Conservation (phyloP, 2,113 vertebrate genomes). For the Catharus fuscescens region DNA sequence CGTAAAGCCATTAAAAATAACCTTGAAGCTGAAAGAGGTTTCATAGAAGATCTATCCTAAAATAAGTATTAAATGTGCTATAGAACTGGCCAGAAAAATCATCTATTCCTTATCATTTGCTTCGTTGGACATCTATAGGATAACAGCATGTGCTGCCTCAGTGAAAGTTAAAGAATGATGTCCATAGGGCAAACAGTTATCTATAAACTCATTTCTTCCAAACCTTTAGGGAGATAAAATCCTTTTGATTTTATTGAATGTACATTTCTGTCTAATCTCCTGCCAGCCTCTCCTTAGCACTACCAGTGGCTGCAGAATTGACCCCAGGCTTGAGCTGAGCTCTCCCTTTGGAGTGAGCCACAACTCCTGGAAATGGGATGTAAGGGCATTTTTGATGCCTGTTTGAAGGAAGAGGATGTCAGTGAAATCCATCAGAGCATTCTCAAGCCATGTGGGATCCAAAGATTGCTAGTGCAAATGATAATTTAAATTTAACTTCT, state of each 20-base stretch:
- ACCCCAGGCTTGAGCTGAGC: slow-evolving; percentile 64
- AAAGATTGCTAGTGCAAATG: not conserved
- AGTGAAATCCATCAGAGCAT: slow-evolving; percentile 44
- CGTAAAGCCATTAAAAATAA: slow-evolving; percentile 55
- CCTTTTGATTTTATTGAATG: slow-evolving; percentile 67
- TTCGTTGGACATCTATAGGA: not conserved
- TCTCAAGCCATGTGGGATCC: slow-evolving; percentile 41
- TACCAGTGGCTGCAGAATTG: slow-evolving; percentile 64
- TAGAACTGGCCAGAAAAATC: not conserved
- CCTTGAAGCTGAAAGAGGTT: slow-evolving; percentile 26
- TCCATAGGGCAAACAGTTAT: slow-evolving; percentile 55
- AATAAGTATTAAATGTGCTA: not conserved
- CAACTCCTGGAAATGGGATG: slow-evolving; percentile 60
- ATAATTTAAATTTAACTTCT: not conserved
- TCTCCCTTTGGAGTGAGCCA: slow-evolving; percentile 57
- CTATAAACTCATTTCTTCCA: slow-evolving; percentile 69
- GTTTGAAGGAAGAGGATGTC: slow-evolving; percentile 57
- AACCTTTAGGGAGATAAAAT: slow-evolving; percentile 65
- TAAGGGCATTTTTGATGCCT: slow-evolving; percentile 1
- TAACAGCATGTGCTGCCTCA: not conserved
- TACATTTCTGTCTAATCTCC: slow-evolving; percentile 61
- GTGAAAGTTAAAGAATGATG: slow-evolving; percentile 50
- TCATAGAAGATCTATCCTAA: not conserved
- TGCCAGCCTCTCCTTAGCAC: slow-evolving; percentile 58
- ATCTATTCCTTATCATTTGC: not conserved